phyloP scores from a whole-genome alignment of 2,797 vertebrate genomes.

The Gymnothorax reevesii region DNA sequence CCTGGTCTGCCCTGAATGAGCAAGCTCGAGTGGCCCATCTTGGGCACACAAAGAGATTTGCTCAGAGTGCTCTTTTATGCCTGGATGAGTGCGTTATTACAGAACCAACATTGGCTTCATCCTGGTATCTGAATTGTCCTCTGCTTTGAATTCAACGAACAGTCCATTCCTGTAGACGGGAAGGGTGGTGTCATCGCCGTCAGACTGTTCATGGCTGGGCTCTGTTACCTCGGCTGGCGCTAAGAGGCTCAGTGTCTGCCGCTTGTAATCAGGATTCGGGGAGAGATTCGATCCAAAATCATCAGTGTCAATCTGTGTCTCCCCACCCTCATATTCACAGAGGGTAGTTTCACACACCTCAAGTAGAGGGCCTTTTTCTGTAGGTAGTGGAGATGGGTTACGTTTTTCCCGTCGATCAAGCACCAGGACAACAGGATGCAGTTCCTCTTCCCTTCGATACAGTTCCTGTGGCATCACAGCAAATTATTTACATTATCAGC shows the following conservation, averaged over 20 bases:
- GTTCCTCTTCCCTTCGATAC: slow-evolving; percentile 55
- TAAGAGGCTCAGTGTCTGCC: slow-evolving; percentile 32
- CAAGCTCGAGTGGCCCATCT: background rate
- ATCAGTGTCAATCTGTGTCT: slow-evolving; percentile 19
- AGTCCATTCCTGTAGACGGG: slow-evolving; percentile 63
- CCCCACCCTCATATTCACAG: slow-evolving; percentile 28
- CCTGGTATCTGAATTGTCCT: slow-evolving; percentile 38
- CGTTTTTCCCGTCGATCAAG: slow-evolving; percentile 31
- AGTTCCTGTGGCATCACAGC: slow-evolving; percentile 44
- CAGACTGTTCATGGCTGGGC: slow-evolving; percentile 38
- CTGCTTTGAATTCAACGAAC: slow-evolving; percentile 60
- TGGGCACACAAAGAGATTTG: slow-evolving; percentile 55
- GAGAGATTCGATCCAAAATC: slow-evolving; percentile 28
- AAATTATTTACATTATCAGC: slow-evolving; percentile 5
- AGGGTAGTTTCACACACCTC: background rate
- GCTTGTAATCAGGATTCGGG: slow-evolving; percentile 32
- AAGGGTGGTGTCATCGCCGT: slow-evolving; percentile 49
- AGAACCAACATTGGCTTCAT: background rate
- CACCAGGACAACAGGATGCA: slow-evolving; percentile 50
- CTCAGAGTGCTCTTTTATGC: background rate
- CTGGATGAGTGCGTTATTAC: background rate
- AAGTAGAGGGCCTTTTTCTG: slow-evolving; percentile 18
- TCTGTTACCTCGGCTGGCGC: slow-evolving; percentile 33
- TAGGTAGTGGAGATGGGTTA: background rate
- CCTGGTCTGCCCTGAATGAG: background rate